phyloP scores from a whole-genome alignment of 2,113 vertebrate species.

The Corydoras sp. region DNA sequence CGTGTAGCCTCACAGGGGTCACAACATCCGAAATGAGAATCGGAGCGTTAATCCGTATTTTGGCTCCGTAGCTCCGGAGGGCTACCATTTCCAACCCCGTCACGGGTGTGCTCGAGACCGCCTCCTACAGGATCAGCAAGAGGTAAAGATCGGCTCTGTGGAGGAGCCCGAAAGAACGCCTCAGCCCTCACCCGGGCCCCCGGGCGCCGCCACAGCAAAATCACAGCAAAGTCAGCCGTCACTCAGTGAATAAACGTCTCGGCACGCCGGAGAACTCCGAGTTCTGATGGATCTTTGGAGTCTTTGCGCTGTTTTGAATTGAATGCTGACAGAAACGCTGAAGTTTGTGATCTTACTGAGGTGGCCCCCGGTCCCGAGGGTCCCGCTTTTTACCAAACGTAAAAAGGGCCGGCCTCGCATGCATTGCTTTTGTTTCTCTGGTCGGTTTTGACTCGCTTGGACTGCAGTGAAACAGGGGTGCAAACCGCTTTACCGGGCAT shows the following conservation, averaged over 20 bases:
- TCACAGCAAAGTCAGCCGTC: not conserved
- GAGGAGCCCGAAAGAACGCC: constrained; percentile 34
- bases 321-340: not conserved
- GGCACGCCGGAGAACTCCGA: too few relatives aligned
- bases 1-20: too few relatives aligned
- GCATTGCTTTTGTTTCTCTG: constrained; percentile 16
- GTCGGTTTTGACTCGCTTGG: constrained; percentile 13
- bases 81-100: constrained; percentile 99
- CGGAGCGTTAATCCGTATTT: constrained; percentile 72
- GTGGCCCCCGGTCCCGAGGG: constrained; percentile 13
- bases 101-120: constrained; percentile 98
- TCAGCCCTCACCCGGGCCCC: not conserved
- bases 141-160: constrained; percentile 72
- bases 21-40: too few relatives aligned
- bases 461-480: constrained; percentile 23
- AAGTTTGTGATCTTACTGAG: constrained; percentile 31
- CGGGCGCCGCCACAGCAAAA: constrained; percentile 42
- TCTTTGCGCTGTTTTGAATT: too few relatives aligned
- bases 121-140: constrained; percentile 99
- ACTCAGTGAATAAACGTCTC: too few relatives aligned
- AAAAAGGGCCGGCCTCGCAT: too few relatives aligned
- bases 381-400: not conserved
- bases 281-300: too few relatives aligned
- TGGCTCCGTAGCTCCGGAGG: constrained; percentile 98
- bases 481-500: not conserved